phyloP scores from a whole-genome alignment of 2,888 invertebrate species.

The Oscheius sp. region DNA sequence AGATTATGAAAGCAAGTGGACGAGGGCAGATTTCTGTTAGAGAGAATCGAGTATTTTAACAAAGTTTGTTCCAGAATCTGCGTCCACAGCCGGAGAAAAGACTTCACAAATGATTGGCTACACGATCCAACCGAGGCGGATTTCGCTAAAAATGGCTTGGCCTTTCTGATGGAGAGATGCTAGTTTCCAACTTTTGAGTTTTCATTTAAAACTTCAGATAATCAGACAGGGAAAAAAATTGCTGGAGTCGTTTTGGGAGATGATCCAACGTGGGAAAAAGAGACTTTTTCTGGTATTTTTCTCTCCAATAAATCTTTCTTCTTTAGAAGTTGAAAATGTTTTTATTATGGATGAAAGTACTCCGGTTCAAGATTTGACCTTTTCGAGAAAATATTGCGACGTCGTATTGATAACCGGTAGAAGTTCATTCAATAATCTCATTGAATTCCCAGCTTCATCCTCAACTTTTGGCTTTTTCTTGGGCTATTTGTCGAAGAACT shows the following conservation, averaged over 20 bases:
- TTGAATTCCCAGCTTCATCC: slow-evolving; percentile 23
- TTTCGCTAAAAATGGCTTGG: neutral
- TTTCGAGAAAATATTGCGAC: slow-evolving; percentile 17
- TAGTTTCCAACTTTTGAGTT: neutral
- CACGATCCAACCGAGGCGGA: neutral
- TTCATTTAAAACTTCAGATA: neutral
- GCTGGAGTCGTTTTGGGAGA: neutral
- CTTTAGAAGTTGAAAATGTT: too few species aligned
- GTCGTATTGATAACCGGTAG: slow-evolving; percentile 26
- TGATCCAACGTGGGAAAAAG: neutral
- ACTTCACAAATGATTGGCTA: neutral
- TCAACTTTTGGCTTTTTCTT: slow-evolving; percentile 35
- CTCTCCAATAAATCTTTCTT: neutral
- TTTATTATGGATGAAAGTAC: too few species aligned
- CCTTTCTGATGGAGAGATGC: neutral
- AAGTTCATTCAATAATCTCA: neutral
- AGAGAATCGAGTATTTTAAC: too few species aligned
- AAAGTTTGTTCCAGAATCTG: neutral
- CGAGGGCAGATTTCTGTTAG: too few species aligned
- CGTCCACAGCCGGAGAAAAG: neutral
- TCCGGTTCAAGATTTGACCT: slow-evolving; percentile 19
- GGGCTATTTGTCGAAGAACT: slow-evolving; percentile 21
- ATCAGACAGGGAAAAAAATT: neutral
- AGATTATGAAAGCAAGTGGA: too few species aligned
- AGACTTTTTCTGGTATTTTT: neutral